Evolutionary conservation across 1,140 invertebrate species (phyloP).

Genomic region (Asbolus verrucosus): DNA sequence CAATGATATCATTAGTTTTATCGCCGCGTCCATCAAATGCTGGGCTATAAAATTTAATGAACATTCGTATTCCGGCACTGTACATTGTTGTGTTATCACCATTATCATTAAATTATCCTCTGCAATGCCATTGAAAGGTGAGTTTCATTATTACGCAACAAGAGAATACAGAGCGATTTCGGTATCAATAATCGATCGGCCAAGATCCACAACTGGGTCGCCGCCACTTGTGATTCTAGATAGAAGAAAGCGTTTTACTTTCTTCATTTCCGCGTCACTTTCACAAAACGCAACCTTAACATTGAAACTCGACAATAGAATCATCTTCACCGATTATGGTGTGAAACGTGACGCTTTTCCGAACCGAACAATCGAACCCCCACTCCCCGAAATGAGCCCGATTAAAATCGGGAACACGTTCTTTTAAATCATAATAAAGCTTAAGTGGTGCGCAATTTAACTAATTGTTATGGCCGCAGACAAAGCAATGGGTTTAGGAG

Average conservation of each 20-base stretch:
- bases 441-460: constrained; percentile 29
- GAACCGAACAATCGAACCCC: too few species aligned
- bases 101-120: too few species aligned
- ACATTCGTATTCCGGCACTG: too few species aligned
- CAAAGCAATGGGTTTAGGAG: constrained; percentile 63
- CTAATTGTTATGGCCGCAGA: constrained; percentile 27
- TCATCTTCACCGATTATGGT: neutral
- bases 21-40: too few species aligned
- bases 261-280: constrained; percentile 50
- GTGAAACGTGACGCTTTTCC: constrained; percentile 7
- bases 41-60: too few species aligned
- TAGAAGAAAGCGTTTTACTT: constrained; percentile 52
- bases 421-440: too few species aligned
- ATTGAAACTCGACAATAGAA: constrained; percentile 12
- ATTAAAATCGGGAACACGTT: too few species aligned
- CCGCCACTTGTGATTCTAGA: constrained; percentile 9
- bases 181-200: neutral
- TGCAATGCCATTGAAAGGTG: constrained; percentile 6
- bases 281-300: constrained; percentile 43
- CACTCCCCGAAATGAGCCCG: too few species aligned
- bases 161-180: neutral
- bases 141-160: neutral
- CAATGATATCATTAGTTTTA: too few species aligned
- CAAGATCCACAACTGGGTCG: neutral
- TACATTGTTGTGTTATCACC: too few species aligned